Percentiles rank a stretch among this genome's conserved stretches.
These are phyloP conservation scores for Trachelipus rathkii DNA, from an alignment of 1,140 invertebrate genomes.

Conservation along the genomic window DNA sequence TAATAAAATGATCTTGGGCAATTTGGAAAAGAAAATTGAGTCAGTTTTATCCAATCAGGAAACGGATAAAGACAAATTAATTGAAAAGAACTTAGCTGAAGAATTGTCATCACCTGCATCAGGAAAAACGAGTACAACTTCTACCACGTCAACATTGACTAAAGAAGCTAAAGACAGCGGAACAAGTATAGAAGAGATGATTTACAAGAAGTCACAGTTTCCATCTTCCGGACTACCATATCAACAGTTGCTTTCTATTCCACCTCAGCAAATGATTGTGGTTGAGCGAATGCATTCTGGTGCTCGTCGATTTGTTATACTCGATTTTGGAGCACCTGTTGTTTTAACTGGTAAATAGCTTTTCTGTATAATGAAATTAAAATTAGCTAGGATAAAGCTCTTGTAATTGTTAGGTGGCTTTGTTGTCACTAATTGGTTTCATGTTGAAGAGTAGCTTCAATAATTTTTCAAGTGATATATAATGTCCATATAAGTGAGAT, in stretches of 20 bases:
- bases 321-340: slow-evolving; percentile 82
- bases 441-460: no score
- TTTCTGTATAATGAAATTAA: no score
- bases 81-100: background rate
- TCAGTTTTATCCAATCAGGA: background rate
- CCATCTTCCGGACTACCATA: slow-evolving; percentile 57
- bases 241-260: slow-evolving; percentile 66
- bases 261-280: slow-evolving; percentile 74
- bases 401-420: no score
- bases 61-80: background rate
- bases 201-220: slow-evolving; percentile 41
- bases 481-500: no score
- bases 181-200: slow-evolving; percentile 13
- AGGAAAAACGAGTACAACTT: slow-evolving; percentile 27
- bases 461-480: no score
- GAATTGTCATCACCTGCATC: background rate
- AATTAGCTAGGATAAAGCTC: no score
- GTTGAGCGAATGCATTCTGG: slow-evolving; percentile 89
- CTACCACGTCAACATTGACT: slow-evolving; percentile 19
- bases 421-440: no score
- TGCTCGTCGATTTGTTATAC: slow-evolving; percentile 73
- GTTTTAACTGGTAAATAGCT: slow-evolving; percentile 60
- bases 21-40: background rate
- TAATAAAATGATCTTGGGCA: background rate
- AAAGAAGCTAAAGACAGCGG: slow-evolving; percentile 23